These are phyloP conservation scores for Catocala nupta DNA, from an alignment of 2,888 invertebrate genomes.

Conservation along the genomic window DNA sequence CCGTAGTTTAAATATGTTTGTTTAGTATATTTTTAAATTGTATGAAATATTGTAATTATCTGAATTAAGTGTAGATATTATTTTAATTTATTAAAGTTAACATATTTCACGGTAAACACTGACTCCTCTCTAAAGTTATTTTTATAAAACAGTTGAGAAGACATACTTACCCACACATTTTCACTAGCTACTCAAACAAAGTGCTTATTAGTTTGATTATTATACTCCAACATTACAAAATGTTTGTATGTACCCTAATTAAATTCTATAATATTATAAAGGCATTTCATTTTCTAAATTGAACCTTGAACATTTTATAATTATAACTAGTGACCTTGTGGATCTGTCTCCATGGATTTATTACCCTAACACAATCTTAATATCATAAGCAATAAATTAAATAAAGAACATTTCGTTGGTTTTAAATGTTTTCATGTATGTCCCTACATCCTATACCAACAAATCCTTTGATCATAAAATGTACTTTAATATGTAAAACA, in stretches of 20 bases:
- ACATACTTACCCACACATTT: slow-evolving; percentile 74
- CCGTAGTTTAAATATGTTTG: slow-evolving; percentile 23
- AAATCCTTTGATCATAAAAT: slow-evolving; percentile 1
- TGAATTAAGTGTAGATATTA: slow-evolving; percentile 52
- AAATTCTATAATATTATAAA: slow-evolving; percentile 84
- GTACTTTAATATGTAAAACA: too few relatives aligned
- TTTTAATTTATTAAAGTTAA: slow-evolving; percentile 52
- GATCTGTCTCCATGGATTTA: slow-evolving; percentile 14
- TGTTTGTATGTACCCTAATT: slow-evolving; percentile 87
- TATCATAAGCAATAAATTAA: slow-evolving; percentile 17
- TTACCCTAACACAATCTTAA: slow-evolving; percentile 15
- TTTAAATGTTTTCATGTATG: slow-evolving; percentile 11
- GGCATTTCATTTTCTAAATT: slow-evolving; percentile 52
- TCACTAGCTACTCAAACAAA: slow-evolving; percentile 81
- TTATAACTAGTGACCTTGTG: slow-evolving; percentile 16
- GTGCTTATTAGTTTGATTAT: slow-evolving; percentile 86
- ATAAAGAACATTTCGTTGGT: slow-evolving; percentile 21
- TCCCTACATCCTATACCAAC: slow-evolving; percentile 6
- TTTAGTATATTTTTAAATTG: slow-evolving; percentile 27
- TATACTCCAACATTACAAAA: slow-evolving; percentile 86
- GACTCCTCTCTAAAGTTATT: slow-evolving; percentile 77
- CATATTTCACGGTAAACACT: slow-evolving; percentile 53
- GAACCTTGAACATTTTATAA: slow-evolving; percentile 17
- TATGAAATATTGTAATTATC: slow-evolving; percentile 49
- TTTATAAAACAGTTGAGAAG: slow-evolving; percentile 60